phyloP scores from a whole-genome alignment of 2,113 vertebrate species.

The Anhinga rufa region DNA sequence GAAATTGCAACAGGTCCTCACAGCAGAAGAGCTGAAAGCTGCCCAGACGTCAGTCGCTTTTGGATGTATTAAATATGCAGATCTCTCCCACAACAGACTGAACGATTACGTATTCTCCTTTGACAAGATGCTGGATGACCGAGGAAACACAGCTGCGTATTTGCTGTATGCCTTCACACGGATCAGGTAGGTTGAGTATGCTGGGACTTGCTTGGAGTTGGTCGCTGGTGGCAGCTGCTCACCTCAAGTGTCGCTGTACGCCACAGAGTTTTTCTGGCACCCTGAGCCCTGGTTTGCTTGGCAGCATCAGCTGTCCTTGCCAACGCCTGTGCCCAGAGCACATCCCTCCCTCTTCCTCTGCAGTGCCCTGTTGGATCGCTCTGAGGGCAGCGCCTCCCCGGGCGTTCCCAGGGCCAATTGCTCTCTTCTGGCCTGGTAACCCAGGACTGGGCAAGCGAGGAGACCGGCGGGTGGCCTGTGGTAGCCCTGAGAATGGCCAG shows the following conservation, averaged over 20 bases:
- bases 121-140: constrained; percentile 98
- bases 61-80: constrained; percentile 96
- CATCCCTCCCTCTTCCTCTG: background rate
- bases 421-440: background rate
- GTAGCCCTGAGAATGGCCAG: background rate
- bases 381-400: rapidly evolving
- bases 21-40: constrained; percentile 80
- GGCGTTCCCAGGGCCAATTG: too few species aligned
- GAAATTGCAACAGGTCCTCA: constrained; percentile 71
- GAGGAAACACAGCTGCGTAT: constrained; percentile 95
- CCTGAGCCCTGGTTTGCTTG: background rate
- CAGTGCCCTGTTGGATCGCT: background rate
- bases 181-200: constrained; percentile 77
- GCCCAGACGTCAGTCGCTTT: constrained; percentile 90
- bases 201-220: background rate
- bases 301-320: background rate
- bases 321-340: background rate
- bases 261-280: background rate
- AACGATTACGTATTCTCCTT: constrained; percentile 98
- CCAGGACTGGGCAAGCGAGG: background rate
- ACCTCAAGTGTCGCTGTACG: background rate
- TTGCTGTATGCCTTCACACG: constrained; percentile 95
- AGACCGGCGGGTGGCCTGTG: background rate
- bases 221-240: background rate
- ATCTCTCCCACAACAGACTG: constrained; percentile 93